Evolutionary conservation across 2,797 vertebrate species (phyloP).

Genomic region (Sternotherus odoratus): DNA sequence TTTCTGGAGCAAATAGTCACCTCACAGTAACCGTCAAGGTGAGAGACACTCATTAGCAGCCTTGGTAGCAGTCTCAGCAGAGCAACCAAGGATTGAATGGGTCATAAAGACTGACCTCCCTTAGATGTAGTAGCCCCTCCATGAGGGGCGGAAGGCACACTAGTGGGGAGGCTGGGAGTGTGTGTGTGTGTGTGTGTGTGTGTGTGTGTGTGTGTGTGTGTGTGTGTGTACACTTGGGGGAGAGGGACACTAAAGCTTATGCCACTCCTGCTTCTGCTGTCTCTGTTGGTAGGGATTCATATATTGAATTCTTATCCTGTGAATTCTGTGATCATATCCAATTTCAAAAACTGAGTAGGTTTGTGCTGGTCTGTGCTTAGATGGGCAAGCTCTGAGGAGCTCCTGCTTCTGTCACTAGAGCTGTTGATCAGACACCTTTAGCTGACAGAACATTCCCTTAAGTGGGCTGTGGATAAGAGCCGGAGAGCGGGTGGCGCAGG

Average conservation of each 20-base stretch:
- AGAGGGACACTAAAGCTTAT: neutral
- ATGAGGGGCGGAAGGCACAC: neutral
- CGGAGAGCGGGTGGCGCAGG: neutral
- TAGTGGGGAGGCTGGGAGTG: too few species aligned
- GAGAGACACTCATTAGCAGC: neutral
- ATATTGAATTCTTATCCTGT: neutral
- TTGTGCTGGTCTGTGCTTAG: neutral
- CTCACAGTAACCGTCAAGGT: neutral
- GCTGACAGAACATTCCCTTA: neutral
- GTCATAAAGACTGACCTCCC: neutral
- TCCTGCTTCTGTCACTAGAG: neutral
- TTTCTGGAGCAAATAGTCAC: neutral
- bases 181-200: neutral
- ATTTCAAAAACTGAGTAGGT: neutral
- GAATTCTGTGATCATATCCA: neutral
- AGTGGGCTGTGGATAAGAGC: neutral
- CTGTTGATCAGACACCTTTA: neutral
- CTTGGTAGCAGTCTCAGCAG: too few species aligned
- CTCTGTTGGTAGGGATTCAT: neutral
- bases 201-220: neutral
- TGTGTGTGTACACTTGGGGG: neutral
- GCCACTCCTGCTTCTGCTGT: neutral
- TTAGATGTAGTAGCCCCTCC: neutral
- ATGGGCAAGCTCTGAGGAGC: neutral
- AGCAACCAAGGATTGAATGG: neutral